These are phyloP conservation scores for Platyrinchus mystaceus DNA, from an alignment of 2,797 vertebrate species.

Conservation along the genomic window DNA sequence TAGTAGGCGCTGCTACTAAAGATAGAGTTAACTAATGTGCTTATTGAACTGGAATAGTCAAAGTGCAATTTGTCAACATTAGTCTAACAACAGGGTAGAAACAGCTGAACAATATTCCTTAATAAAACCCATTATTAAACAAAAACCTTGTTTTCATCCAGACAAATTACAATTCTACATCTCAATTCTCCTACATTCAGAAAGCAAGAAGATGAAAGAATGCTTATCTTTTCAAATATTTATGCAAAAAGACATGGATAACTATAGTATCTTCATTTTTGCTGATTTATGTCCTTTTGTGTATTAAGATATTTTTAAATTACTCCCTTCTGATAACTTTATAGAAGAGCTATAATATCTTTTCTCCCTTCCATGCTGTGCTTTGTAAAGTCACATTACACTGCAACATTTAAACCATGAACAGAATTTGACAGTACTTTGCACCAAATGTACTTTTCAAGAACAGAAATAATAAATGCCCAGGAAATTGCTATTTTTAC, in stretches of 20 bases:
- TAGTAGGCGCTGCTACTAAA: not conserved
- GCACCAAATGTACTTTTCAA: not conserved
- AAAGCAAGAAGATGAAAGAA: not conserved
- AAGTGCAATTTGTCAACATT: not conserved
- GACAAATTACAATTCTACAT: not conserved
- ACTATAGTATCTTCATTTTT: not conserved
- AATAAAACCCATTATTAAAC: not conserved
- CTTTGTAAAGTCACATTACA: not conserved
- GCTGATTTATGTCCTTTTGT: not conserved
- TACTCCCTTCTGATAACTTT: not conserved
- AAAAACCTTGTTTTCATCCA: not conserved
- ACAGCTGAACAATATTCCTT: accelerated
- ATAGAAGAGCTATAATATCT: not conserved
- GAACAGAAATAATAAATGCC: not conserved
- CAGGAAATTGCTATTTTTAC: not conserved
- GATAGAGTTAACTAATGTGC: not conserved
- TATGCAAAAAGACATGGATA: not conserved
- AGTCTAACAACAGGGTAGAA: not conserved
- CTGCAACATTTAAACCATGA: not conserved
- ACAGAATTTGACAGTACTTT: not conserved
- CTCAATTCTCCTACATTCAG: not conserved
- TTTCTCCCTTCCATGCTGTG: not conserved
- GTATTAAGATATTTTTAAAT: not conserved
- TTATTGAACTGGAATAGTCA: not conserved
- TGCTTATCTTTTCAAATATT: not conserved